Evolutionary conservation across 2,797 vertebrate species (phyloP).

Genomic region (Lacerta agilis): DNA sequence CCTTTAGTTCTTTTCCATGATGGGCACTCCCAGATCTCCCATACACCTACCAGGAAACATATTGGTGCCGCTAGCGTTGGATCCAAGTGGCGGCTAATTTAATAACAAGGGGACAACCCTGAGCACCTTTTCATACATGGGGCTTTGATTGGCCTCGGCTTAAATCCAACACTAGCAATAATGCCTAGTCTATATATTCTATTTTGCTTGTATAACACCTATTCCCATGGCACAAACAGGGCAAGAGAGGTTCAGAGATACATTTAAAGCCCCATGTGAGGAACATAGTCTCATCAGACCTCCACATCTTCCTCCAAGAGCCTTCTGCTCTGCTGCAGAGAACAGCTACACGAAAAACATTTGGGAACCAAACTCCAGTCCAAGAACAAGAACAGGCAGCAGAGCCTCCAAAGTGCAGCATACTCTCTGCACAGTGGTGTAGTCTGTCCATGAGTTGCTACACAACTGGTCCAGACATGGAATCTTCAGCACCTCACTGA

Average conservation of each 20-base stretch:
- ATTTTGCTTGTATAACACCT: not conserved
- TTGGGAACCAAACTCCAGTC: not conserved
- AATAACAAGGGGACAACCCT: not conserved
- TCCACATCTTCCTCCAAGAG: not conserved
- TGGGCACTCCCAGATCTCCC: not conserved
- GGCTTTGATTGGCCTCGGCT: not conserved
- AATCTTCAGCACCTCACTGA: not conserved
- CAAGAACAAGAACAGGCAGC: not conserved
- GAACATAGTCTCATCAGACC: not conserved
- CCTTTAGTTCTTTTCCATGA: too few species aligned
- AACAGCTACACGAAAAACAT: not conserved
- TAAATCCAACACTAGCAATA: not conserved
- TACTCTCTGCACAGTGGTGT: not conserved
- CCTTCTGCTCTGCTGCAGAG: not conserved
- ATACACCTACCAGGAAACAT: not conserved
- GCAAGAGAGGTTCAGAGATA: not conserved
- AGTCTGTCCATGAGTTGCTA: too few species aligned
- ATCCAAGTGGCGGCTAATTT: not conserved
- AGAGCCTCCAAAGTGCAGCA: not conserved
- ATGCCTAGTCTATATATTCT: not conserved
- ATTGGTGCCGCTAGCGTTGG: not conserved
- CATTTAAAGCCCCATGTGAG: not conserved
- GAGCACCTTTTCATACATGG: not conserved
- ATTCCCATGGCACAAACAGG: not conserved
- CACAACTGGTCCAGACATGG: not conserved